Base-by-base conservation (phyloP, 2,888 invertebrate species). In the Leptopilina syphax region DNA sequence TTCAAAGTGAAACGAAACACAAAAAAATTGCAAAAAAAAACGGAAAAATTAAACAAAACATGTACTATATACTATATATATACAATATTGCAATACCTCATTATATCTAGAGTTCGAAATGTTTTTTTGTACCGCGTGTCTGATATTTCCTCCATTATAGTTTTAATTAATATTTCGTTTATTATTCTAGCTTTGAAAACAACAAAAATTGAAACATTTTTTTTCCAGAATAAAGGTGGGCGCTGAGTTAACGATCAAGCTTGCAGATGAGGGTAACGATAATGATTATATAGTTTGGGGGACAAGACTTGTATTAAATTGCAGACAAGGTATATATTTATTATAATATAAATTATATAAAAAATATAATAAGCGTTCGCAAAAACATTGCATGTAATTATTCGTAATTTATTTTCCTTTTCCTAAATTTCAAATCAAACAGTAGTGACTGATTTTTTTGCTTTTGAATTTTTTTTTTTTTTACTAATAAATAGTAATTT, bases 141-240 rank as follows among this genome's bases (percentile, higher is more conserved):
- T 73, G 73, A 41, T 60, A 60, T 41, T 73, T 73, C 18, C 57
- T 34, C n/a, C 73, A 73, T 57, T 57, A 57, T 57, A 60, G 34
- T 73, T 73, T 73, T 73, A 73, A 73, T 73, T 73, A 73, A 60
- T 41, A 73, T 73, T 73, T 73, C 73, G 57, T 73, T 73, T 73
- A 73, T 73, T 57, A 54, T 73, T 73, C 73, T 54, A 4, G 12
- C 34, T 73, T 70, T 73, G 34, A 34, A 50, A 73, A 73, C n/a
- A 73, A 34, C 34, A 57, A 73, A 73, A 60, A 57, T 41, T n/a
- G 57, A 34, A 73, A 41, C 3, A 18, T 10, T 41, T 57, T 73
- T 73, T 34, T 34, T 34, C 34, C 34, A 24, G 6, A 60, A 60
- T n/a, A 41, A 73, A 73, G 57, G n/a, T 73, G n/a, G 57, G 18